Evolutionary conservation across 2,888 invertebrate genomes (phyloP), one percentile per base, ranked within the genome.

Genomic region (Drosophila fungiperda): DNA sequence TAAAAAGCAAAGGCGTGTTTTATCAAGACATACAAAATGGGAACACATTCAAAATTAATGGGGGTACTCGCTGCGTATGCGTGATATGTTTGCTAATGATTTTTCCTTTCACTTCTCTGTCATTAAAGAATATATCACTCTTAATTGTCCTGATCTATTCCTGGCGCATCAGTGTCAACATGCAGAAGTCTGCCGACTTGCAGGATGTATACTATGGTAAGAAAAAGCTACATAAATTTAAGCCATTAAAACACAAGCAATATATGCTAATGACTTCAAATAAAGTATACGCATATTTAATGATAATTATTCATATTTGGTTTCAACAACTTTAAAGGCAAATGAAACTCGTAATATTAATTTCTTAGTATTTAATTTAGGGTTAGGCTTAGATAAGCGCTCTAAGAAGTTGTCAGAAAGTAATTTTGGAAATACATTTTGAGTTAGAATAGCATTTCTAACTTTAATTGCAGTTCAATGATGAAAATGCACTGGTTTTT

Each of bases 131-230:
- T 94, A 95, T 96, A 92, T 96, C 96, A 78, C 95, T 96, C 88
- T 90, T 96, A 83, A 96, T 96, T 86, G 95, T 96, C 72, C 94
- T 96, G 78, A 94, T 96, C 83, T 96, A 96, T 92, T 96, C 96
- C 89, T 96, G 96, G 96, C 94, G 96, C 89, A 96, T 96, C 78
- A 95, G 95, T 76, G 95, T 95, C 74, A 96, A 96, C 89, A 94
- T 96, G 70, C 95, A 95, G 91, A 95, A 95, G 88, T 95, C 95
- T 90, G 94, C 95, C 58, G 95, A 95, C 68, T 92, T 96, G 68
- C 96, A 96, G 90, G 96, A 96, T 92, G 96, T 96, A 77, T 96
- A 96, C 93, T 96, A 96, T 92, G 96, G 96, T 96, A 92, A 95
- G 95, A 50, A 60, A 20, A 50, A 49, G 33, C 32, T 17, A 55